Percentiles rank a stretch among this genome's conserved stretches.
Evolutionary conservation across 2,888 invertebrate genomes (phyloP).

Genomic region (Conistra vaccinii): DNA sequence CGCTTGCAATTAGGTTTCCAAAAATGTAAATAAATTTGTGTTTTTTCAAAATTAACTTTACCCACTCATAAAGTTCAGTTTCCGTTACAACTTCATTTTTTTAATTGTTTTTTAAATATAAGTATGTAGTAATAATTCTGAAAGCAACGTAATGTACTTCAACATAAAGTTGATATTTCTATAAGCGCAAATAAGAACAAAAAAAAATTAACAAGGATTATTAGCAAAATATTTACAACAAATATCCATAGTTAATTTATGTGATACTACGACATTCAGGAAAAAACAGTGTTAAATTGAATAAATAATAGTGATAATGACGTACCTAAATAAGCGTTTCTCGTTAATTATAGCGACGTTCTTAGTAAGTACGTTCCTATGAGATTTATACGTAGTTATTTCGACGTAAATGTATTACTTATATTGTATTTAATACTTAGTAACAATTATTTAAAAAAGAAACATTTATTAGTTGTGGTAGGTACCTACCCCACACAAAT

Average conservation of each 20-base stretch:
- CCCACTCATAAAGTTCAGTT: no score
- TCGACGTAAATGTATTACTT: no score
- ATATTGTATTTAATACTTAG: no score
- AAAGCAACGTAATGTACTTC: background rate
- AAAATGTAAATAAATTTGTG: no score
- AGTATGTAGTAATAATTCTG: background rate
- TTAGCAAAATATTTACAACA: background rate
- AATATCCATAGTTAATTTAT: background rate
- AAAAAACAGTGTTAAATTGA: background rate
- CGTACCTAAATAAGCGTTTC: constrained; percentile 3
- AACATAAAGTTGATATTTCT: background rate
- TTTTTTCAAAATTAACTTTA: background rate
- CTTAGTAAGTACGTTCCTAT: background rate
- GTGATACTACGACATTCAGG: background rate
- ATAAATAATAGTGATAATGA: constrained; percentile 7
- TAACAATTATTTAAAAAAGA: no score
- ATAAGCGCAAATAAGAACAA: no score
- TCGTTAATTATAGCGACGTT: background rate
- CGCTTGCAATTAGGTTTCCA: no score
- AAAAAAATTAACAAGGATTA: background rate
- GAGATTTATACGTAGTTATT: background rate
- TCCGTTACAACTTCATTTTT: background rate
- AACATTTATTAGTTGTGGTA: no score
- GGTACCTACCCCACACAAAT: no score
- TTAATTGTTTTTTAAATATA: background rate